A percentile compares a stretch with the other conserved stretches of the same genome.
These are phyloP conservation scores for Stegostoma tigrinum DNA, from an alignment of 2,113 vertebrate species.

Conservation along the genomic window DNA sequence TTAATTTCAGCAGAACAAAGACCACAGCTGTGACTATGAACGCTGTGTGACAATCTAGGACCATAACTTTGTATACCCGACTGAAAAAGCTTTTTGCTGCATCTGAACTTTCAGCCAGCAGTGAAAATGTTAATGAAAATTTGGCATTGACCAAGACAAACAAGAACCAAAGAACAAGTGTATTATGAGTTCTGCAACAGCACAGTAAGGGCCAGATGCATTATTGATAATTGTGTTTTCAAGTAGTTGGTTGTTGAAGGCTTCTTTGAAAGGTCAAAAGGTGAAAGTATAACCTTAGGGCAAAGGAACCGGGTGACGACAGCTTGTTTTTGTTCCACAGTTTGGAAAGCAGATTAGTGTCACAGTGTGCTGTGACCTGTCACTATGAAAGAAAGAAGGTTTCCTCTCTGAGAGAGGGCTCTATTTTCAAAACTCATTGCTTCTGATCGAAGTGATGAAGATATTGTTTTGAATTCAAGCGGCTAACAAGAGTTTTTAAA, in stretches of 20 bases:
- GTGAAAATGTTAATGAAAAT: conserved; percentile 29
- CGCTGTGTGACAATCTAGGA: not conserved
- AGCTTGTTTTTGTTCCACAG: conserved; percentile 35
- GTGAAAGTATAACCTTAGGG: conserved; percentile 36
- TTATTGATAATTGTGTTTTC: conserved; percentile 33
- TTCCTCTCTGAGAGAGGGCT: conserved; percentile 11
- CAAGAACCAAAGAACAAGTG: not conserved
- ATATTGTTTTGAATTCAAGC: not conserved
- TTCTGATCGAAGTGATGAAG: not conserved
- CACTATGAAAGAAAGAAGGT: conserved; percentile 26
- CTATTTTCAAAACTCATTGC: not conserved
- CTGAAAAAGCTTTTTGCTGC: not conserved
- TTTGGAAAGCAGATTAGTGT: conserved; percentile 38
- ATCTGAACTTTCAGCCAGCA: not conserved
- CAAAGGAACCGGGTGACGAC: conserved; percentile 36
- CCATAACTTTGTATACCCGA: not conserved
- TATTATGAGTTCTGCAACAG: not conserved
- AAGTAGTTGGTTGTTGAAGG: conserved; percentile 29
- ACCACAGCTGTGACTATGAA: conserved; percentile 36
- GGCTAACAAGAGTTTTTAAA: not conserved
- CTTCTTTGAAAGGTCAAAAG: conserved; percentile 29
- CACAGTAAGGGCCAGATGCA: conserved; percentile 15
- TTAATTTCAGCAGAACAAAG: conserved; percentile 35
- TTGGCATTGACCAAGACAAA: conserved; percentile 11
- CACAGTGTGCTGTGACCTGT: conserved; percentile 36